These are phyloP conservation scores for Albula glossodonta DNA, from an alignment of 2,113 vertebrate species.

Conservation along the genomic window DNA sequence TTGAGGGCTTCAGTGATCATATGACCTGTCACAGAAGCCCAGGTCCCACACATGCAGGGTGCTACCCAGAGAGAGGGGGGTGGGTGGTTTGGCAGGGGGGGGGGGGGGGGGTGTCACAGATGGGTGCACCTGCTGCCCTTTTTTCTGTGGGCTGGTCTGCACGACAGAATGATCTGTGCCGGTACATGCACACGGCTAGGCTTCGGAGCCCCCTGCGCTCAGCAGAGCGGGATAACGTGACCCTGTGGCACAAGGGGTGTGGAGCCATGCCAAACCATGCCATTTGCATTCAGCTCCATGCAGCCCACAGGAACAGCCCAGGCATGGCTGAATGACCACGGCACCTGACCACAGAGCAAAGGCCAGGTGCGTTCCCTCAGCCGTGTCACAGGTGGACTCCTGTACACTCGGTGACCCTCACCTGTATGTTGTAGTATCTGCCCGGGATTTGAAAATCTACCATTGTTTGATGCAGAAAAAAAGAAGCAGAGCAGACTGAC, in stretches of 20 bases:
- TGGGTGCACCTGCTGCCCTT: slow-evolving; percentile 51
- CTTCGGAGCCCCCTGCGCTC: slow-evolving; percentile 36
- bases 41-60: not conserved
- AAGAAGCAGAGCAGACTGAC: not conserved
- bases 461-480: not conserved
- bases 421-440: not conserved
- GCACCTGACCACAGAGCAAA: not conserved
- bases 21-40: not conserved
- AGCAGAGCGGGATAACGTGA: slow-evolving; percentile 62
- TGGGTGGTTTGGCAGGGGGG: not conserved
- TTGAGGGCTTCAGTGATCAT: not conserved
- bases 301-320: not conserved
- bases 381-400: not conserved
- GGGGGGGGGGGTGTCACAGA: slow-evolving; percentile 40
- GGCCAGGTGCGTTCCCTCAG: not conserved
- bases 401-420: not conserved
- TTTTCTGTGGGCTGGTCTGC: slow-evolving; percentile 50
- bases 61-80: not conserved
- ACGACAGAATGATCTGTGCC: slow-evolving; percentile 57
- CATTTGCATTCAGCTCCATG: no score
- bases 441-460: not conserved
- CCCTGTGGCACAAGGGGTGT: slow-evolving; percentile 40
- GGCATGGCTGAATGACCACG: not conserved
- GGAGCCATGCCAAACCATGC: slow-evolving; percentile 50
- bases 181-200: slow-evolving; percentile 29